These are phyloP conservation scores for Mesocentrotus franciscanus DNA, from an alignment of 53 echinoderm and acorn worm species.

Conservation along the genomic window DNA sequence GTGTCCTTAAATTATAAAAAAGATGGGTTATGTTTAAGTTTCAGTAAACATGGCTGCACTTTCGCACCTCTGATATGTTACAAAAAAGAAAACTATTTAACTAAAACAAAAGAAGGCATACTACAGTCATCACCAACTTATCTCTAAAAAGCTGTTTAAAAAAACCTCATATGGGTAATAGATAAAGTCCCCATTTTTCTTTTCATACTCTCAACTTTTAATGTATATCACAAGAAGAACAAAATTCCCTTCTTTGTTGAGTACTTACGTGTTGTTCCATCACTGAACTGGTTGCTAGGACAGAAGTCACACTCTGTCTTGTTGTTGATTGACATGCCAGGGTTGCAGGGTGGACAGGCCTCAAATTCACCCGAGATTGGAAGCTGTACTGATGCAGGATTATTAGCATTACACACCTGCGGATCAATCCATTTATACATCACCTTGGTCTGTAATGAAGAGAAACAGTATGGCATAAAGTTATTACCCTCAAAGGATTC, in stretches of 20 bases:
- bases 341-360: constrained; percentile 90
- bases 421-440: constrained; percentile 96
- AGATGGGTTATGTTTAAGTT: neutral
- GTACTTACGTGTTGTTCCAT: constrained; percentile 82
- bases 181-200: neutral
- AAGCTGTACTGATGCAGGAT: constrained; percentile 27
- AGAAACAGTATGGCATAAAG: neutral
- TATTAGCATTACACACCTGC: constrained; percentile 72
- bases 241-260: neutral
- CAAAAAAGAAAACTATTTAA: neutral
- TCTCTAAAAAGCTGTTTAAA: neutral
- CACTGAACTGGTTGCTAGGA: constrained; percentile 78
- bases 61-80: neutral
- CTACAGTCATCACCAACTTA: neutral
- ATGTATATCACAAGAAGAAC: too few relatives aligned
- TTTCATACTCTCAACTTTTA: too few relatives aligned
- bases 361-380: constrained; percentile 64
- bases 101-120: neutral
- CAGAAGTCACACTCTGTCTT: constrained; percentile 83
- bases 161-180: neutral
- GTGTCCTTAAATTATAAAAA: neutral
- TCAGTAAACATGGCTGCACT: neutral
- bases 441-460: constrained; percentile 73
- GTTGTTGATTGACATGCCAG: constrained; percentile 88
- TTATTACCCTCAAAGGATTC: neutral